These are phyloP conservation scores for Rissa tridactyla DNA, from an alignment of 2,113 vertebrate genomes.

Conservation along the genomic window DNA sequence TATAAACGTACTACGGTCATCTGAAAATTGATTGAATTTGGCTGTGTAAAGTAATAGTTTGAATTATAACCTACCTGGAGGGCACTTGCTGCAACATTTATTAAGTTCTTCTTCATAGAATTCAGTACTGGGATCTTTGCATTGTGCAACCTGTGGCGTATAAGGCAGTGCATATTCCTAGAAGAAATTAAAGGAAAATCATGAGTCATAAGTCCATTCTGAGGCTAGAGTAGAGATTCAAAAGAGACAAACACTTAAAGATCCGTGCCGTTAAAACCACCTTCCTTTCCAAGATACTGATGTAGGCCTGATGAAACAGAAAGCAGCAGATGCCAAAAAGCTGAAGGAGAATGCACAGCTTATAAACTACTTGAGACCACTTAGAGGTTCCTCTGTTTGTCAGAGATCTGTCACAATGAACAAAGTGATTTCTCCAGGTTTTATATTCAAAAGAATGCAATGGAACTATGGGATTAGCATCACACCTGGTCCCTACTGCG, in stretches of 20 bases:
- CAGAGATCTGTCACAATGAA: not conserved
- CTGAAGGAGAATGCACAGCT: not conserved
- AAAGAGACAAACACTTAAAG: not conserved
- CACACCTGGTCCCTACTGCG: not conserved
- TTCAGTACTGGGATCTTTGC: not conserved
- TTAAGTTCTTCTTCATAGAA: constrained; percentile 21
- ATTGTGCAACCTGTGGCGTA: not conserved
- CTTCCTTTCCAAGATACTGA: not conserved
- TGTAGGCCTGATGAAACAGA: not conserved
- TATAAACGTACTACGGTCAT: not conserved
- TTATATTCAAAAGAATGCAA: not conserved
- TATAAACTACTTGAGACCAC: not conserved
- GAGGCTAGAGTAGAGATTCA: not conserved
- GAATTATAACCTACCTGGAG: constrained; percentile 50
- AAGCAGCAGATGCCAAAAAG: not conserved
- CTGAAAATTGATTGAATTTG: not conserved
- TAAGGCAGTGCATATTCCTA: constrained; percentile 36
- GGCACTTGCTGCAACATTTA: constrained; percentile 66
- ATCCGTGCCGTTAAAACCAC: not conserved
- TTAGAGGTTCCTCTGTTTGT: not conserved
- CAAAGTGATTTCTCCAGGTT: not conserved
- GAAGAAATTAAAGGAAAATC: not conserved
- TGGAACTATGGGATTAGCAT: not conserved
- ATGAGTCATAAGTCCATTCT: not conserved
- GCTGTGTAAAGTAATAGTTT: not conserved